Conservation (phyloP, 2,888 invertebrate genomes). For the Leptothorax acervorum region DNA sequence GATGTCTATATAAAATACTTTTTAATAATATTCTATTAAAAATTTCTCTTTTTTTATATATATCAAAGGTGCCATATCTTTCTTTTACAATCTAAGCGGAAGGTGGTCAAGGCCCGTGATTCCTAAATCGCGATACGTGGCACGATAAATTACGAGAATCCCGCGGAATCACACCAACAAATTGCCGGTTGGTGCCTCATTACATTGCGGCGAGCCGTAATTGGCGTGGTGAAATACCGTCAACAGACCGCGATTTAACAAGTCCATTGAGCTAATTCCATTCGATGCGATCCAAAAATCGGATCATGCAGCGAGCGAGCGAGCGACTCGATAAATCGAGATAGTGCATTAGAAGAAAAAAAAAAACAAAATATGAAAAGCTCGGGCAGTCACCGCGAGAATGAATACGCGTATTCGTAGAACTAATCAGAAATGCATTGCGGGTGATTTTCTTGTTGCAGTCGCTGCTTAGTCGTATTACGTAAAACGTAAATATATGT, state of each 20-base stretch:
- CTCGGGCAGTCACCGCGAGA: not conserved
- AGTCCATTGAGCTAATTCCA: slow-evolving; percentile 61
- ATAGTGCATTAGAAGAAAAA: not conserved
- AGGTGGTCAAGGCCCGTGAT: slow-evolving; percentile 32
- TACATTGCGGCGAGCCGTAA: slow-evolving; percentile 68
- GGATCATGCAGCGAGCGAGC: not conserved
- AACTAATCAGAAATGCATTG: slow-evolving; percentile 36
- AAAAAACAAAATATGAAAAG: not conserved
- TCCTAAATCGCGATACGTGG: slow-evolving; percentile 53
- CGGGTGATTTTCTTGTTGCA: slow-evolving; percentile 21
- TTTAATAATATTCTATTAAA: not conserved
- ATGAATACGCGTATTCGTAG: not conserved
- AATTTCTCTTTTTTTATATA: not conserved
- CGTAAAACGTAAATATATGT: slow-evolving; percentile 58
- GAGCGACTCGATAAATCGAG: not conserved
- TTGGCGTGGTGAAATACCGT: slow-evolving; percentile 68
- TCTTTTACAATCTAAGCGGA: slow-evolving; percentile 13
- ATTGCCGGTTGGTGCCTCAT: slow-evolving; percentile 66
- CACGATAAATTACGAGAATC: slow-evolving; percentile 70
- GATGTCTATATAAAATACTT: not conserved
- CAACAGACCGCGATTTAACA: slow-evolving; percentile 64
- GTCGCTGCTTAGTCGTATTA: slow-evolving; percentile 42
- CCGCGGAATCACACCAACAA: slow-evolving; percentile 65
- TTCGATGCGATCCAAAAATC: slow-evolving; percentile 39
- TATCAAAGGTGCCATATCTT: not conserved